These are phyloP conservation scores for Oenanthe oenanthe DNA, from an alignment of 2,113 vertebrate genomes.

Conservation along the genomic window DNA sequence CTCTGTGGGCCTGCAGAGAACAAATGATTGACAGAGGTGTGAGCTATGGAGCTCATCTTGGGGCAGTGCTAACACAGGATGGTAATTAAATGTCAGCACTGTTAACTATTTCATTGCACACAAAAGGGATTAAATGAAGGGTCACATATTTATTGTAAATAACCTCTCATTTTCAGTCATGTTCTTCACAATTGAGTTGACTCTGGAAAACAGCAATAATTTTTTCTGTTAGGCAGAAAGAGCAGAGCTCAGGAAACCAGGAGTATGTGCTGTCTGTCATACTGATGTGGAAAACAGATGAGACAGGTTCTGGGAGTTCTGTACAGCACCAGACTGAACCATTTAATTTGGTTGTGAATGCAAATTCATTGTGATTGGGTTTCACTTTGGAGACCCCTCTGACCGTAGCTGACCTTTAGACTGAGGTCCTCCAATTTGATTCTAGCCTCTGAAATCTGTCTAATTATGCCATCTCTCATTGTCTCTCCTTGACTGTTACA, in stretches of 20 bases:
- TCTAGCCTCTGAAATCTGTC: neutral
- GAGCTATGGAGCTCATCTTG: neutral
- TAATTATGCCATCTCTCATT: neutral
- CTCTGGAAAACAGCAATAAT: neutral
- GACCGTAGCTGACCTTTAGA: neutral
- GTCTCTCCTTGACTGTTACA: neutral
- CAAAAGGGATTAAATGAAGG: neutral
- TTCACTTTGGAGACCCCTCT: neutral
- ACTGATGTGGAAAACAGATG: neutral
- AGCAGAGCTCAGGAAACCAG: neutral
- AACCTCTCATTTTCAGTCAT: neutral
- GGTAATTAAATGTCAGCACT: neutral
- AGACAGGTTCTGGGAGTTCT: neutral
- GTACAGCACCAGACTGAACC: neutral
- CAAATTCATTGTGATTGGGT: neutral
- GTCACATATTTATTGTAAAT: neutral
- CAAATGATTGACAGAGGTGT: neutral
- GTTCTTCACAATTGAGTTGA: neutral
- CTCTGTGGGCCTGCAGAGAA: neutral
- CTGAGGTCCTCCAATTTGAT: neutral
- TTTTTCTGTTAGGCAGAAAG: neutral
- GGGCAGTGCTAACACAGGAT: neutral
- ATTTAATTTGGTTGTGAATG: neutral
- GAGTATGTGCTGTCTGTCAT: rapidly evolving
- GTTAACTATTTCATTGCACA: neutral